Evolutionary conservation across 1,140 invertebrate species (phyloP), one percentile per base, ranked within the genome.

Genomic region (Andricus grossulariae): DNA sequence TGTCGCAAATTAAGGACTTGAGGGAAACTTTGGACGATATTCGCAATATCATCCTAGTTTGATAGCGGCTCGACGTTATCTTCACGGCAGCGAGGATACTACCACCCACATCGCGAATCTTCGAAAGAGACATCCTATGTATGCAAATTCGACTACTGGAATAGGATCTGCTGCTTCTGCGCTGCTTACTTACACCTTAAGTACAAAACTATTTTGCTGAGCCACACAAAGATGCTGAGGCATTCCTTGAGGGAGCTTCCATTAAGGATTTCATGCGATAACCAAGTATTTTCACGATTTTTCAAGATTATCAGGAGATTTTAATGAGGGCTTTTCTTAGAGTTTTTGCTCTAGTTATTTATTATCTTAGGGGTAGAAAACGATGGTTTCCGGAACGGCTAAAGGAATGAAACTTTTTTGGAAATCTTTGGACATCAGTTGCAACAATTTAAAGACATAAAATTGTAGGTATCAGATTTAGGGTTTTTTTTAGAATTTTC

Each of bases 21-120:
- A 66, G 60, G 25, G 60, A 66, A 66, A 66, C 60, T 66, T 66
- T 66, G 32, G 60, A 66, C 60, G 60, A 66, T 66, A 66, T 66
- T 66, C 60, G 60, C 60, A 66, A 66, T 66, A 66, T 66, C 60
- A 66, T 66, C 60, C 60, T 32, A 66, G 60, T 66, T 66, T 66
- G 60, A 66, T 66, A 66, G 60, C 60, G 60, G 60, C 60, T 66
- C 60, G 60, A 66, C 60, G 60, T 66, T 66, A 66, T 66, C 60
- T 66, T 66, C 60, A 66, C 13, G 60, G 60, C 6, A 39, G 60
- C 32, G 45, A 45, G 60, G 60, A 32, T 66, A 45, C 32, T 39
- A 66, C 15, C 60, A 66, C 60, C 60, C 60, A 66, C 60, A 66
- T 66, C 25, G 60, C 60, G 60, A 66, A 66, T 66, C 60, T 66